Evolutionary conservation across 2,113 vertebrate genomes (phyloP).

Genomic region (Indri indri): DNA sequence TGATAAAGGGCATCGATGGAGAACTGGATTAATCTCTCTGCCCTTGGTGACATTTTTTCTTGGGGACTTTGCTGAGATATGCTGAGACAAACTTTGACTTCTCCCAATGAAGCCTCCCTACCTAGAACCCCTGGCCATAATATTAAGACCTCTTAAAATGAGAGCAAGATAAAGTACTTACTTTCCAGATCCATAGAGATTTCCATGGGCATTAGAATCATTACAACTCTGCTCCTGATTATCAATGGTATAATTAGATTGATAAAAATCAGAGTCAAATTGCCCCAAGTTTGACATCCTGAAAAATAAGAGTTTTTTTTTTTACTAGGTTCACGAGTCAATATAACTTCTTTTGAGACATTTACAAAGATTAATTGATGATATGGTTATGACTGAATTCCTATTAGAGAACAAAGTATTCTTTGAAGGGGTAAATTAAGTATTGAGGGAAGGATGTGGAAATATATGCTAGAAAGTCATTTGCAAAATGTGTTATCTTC

Average conservation of each 20-base stretch:
- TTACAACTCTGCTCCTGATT: constrained; percentile 81
- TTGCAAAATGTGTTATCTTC: not conserved
- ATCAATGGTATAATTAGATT: constrained; percentile 89
- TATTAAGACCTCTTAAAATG: not conserved
- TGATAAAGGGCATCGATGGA: not conserved
- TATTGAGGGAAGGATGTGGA: not conserved
- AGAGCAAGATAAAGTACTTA: constrained; percentile 71
- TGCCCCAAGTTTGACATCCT: constrained; percentile 89
- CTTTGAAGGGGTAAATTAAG: not conserved
- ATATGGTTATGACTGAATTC: not conserved
- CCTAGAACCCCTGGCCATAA: not conserved
- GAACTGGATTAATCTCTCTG: not conserved
- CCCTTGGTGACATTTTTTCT: not conserved
- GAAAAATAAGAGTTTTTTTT: constrained; percentile 12
- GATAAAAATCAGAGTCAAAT: constrained; percentile 91
- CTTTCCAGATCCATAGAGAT: constrained; percentile 67
- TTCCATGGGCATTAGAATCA: constrained; percentile 58
- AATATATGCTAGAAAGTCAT: not conserved
- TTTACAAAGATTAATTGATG: not conserved
- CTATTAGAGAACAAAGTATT: not conserved
- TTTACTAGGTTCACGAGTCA: not conserved
- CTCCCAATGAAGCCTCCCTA: not conserved
- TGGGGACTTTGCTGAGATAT: not conserved
- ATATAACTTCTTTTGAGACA: not conserved
- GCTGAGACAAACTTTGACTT: not conserved